A percentile compares a stretch with the other conserved stretches of the same genome.
These are phyloP conservation scores for Harlomillsia oculata DNA, from an alignment of 1,140 invertebrate genomes.

Conservation along the genomic window DNA sequence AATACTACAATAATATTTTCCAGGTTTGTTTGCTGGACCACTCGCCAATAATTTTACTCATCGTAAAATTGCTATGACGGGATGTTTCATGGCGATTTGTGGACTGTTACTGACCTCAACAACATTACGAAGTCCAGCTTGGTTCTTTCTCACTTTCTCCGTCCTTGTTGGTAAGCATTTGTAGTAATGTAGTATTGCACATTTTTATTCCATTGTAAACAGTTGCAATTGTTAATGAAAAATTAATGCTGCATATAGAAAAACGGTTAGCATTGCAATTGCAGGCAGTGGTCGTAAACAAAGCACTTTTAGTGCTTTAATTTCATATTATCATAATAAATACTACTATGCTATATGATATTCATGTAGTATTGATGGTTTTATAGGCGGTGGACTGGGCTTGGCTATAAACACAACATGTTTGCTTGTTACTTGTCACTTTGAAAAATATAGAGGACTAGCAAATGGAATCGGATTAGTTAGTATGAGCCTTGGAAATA, in stretches of 20 bases:
- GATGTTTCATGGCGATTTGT: conserved; percentile 4
- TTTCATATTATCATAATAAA: no score
- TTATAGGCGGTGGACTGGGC: conserved; percentile 14
- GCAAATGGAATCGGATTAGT: conserved; percentile 21
- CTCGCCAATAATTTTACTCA: neutral
- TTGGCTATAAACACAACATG: conserved; percentile 10
- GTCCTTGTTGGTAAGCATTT: conserved; percentile 14
- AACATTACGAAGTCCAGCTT: neutral
- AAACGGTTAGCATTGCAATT: no score
- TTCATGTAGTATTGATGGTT: neutral
- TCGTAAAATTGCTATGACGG: conserved; percentile 18
- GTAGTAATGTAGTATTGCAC: neutral
- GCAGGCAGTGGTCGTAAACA: neutral
- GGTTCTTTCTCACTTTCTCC: conserved; percentile 22
- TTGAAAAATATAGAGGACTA: conserved; percentile 18
- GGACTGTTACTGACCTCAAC: conserved; percentile 14
- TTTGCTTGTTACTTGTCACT: conserved; percentile 9
- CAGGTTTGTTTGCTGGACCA: conserved; percentile 12
- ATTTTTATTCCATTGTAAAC: neutral
- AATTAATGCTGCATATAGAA: neutral
- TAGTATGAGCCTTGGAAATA: conserved; percentile 9
- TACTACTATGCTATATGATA: no score
- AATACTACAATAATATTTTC: no score
- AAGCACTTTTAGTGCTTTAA: neutral
- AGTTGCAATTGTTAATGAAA: neutral